Base-by-base conservation (phyloP, 1,140 invertebrate species). In the Apolygus lucorum region DNA sequence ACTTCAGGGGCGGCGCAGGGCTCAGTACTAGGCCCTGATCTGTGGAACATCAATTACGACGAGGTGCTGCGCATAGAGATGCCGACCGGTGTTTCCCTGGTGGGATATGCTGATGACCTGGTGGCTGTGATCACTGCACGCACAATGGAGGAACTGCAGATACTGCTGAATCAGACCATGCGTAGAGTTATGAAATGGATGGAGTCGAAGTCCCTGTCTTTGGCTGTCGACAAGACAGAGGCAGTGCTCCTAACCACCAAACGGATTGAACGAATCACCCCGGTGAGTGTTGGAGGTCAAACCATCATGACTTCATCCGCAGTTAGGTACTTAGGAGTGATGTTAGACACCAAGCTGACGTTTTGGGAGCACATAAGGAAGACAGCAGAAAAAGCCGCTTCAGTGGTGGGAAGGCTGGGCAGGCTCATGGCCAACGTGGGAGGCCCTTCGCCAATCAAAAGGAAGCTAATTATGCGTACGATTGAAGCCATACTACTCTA, bases 1-100 rank as follows among this genome's bases (percentile, higher is more conserved):
- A 71, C 70, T 28, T 64, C 52, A 25, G 77, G 77, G 11, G 74
- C 78, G 0, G 74, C 78, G 1, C 77, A 79, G 68, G 77, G 76
- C 2, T 78, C 75, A n/a, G 71, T 78, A 11, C 63, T 78, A 1
- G 76, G 76, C 1, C 76, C 78, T 0, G 73, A 72, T 1, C 70
- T 79, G 21, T 79, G 74, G 76, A 76, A 75, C 65, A 21, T 77
- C 0, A 70, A 73, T 52, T 78, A 77, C 67, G 72, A 77, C 52
- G 71, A 54, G 21, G 27, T 77, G 0, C 72, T 77, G 11, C 67
- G 52, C 1, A 34, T 74, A 24, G 42, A 68, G 26, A 2, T 77
- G 11, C 71, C 67, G 24, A 28, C 68, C 42, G 73, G 62, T 0
- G 63, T 59, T 2, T 64, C 22, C 1, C 29, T 72, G 0, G 52